A percentile compares a stretch with the other conserved stretches of the same genome.
Evolutionary conservation across 2,797 vertebrate species (phyloP).

Genomic region (Odontamblyopus lacepedii): DNA sequence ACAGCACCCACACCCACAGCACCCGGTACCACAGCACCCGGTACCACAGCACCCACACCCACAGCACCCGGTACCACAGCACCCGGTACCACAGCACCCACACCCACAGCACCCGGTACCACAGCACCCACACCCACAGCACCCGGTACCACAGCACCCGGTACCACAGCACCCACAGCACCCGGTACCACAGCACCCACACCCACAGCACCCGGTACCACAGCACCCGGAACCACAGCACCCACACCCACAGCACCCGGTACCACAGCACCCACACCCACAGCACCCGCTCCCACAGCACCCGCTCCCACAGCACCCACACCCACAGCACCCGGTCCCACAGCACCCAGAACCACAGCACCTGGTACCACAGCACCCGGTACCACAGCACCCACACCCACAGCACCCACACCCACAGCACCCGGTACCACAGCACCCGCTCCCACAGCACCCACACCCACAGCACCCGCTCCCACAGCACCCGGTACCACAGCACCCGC

Average conservation of each 20-base stretch:
- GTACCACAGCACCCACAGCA: neutral
- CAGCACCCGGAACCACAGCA: constrained; percentile 69
- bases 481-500: neutral
- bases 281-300: constrained; percentile 69
- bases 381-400: no score
- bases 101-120: no score
- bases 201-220: constrained; percentile 32
- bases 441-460: constrained; percentile 2
- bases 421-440: neutral
- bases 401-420: neutral
- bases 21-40: neutral
- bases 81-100: neutral
- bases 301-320: neutral
- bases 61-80: neutral
- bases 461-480: neutral
- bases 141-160: neutral
- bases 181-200: neutral
- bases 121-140: neutral
- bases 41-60: neutral
- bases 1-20: neutral
- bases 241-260: neutral
- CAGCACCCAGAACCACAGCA: neutral
- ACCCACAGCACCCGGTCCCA: neutral
- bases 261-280: constrained; percentile 45
- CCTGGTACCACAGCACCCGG: neutral